Conservation (phyloP, 2,113 vertebrate genomes). For the Embiotoca jacksoni region DNA sequence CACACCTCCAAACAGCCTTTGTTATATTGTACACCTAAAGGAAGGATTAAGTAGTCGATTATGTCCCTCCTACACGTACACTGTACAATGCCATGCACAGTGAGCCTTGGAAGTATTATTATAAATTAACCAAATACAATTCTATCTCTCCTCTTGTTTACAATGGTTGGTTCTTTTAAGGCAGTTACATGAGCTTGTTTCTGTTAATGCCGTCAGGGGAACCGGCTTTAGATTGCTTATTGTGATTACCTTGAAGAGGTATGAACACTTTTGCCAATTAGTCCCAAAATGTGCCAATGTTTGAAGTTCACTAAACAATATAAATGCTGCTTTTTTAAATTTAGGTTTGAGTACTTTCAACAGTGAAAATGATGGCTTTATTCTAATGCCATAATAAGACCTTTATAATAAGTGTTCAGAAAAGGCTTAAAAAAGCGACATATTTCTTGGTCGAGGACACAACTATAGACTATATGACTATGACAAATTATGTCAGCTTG, state of each 20-base stretch:
- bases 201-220: not conserved
- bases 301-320: not conserved
- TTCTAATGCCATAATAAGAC: not conserved
- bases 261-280: not conserved
- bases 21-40: conserved; percentile 75
- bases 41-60: conserved; percentile 74
- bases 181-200: not conserved
- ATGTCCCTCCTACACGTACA: conserved; percentile 58
- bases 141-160: not conserved
- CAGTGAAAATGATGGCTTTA: not conserved
- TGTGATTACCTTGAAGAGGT: not conserved
- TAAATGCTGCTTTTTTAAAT: not conserved
- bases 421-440: no score
- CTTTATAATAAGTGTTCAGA: not conserved
- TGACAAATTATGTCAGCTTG: no score
- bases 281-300: not conserved
- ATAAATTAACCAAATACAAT: conserved; percentile 37
- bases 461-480: no score
- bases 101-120: conserved; percentile 39
- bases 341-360: not conserved
- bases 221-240: not conserved
- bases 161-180: not conserved
- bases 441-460: no score
- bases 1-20: conserved; percentile 73
- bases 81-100: conserved; percentile 44